These are phyloP conservation scores for Icerya purchasi DNA, from an alignment of 2,888 invertebrate genomes.

Conservation along the genomic window DNA sequence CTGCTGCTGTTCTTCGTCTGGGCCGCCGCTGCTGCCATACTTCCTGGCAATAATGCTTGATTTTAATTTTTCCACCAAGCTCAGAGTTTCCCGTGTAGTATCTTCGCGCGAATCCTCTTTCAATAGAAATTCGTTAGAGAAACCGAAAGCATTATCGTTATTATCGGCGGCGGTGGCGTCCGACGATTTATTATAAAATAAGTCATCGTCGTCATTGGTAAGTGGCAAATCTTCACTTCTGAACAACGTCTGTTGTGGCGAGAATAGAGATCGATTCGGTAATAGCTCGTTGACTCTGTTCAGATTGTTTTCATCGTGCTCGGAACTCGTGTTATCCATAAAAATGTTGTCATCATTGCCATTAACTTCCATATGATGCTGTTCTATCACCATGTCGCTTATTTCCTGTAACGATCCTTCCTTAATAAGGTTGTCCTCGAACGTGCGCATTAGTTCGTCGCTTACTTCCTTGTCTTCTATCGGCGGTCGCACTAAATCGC, in stretches of 20 bases:
- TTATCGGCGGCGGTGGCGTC: background rate
- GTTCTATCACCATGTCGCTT: background rate
- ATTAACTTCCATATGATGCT: background rate
- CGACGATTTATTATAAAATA: slow-evolving; percentile 1
- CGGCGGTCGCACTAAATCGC: background rate
- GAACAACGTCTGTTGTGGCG: background rate
- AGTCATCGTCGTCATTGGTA: background rate
- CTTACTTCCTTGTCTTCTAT: background rate
- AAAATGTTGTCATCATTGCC: background rate
- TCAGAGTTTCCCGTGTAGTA: slow-evolving; percentile 58
- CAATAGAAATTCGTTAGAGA: slow-evolving; percentile 39
- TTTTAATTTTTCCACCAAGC: slow-evolving; percentile 62
- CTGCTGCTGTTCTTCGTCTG: background rate
- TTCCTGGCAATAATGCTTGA: slow-evolving; percentile 30
- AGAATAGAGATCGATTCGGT: slow-evolving; percentile 1
- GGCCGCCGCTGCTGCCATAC: background rate
- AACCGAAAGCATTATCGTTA: slow-evolving; percentile 21
- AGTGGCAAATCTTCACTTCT: background rate
- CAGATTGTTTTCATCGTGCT: background rate
- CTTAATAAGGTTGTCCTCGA: slow-evolving; percentile 16
- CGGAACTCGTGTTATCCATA: background rate
- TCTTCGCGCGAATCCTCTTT: slow-evolving; percentile 64
- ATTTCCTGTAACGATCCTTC: slow-evolving; percentile 25
- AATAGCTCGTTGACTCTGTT: background rate
- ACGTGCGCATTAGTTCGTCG: background rate